Conservation (phyloP, 2,888 invertebrate species). For the Callimorpha dominula region DNA sequence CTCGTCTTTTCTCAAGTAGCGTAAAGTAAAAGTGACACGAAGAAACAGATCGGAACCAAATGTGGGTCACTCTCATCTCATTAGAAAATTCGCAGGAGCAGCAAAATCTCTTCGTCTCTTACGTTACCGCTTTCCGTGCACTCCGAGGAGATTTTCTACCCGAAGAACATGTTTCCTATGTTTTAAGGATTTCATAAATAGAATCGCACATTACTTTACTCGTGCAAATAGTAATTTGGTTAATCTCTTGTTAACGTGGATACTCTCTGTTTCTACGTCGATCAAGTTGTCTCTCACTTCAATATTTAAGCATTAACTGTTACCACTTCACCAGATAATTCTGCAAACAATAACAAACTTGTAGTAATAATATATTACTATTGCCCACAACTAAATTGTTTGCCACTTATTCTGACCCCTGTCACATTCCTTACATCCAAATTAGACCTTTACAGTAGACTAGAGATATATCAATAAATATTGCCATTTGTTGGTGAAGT, state of each 20-base stretch:
- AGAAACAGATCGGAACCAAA: no score
- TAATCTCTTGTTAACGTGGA: background rate
- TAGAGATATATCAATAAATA: slow-evolving; percentile 33
- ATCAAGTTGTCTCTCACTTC: no score
- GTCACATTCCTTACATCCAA: slow-evolving; percentile 24
- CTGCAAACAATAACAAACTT: background rate
- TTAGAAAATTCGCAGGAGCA: no score
- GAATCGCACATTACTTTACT: no score
- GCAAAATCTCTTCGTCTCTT: no score
- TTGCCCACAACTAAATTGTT: slow-evolving; percentile 9
- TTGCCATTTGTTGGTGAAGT: slow-evolving; percentile 30
- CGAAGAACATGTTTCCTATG: background rate
- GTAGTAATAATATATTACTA: slow-evolving; percentile 5
- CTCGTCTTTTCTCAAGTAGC: no score
- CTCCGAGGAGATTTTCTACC: background rate
- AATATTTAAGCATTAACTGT: background rate
- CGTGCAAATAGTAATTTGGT: background rate
- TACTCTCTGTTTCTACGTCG: background rate
- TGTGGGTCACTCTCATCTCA: no score
- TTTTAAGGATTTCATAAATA: background rate
- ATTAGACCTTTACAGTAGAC: slow-evolving; percentile 12
- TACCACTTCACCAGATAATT: background rate
- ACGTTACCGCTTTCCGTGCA: no score
- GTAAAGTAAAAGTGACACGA: no score
- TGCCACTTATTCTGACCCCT: slow-evolving; percentile 13